Percentiles rank a stretch among this genome's conserved stretches.
phyloP scores from a whole-genome alignment of 1,140 invertebrate genomes.

The Zaprionus ghesquierei region DNA sequence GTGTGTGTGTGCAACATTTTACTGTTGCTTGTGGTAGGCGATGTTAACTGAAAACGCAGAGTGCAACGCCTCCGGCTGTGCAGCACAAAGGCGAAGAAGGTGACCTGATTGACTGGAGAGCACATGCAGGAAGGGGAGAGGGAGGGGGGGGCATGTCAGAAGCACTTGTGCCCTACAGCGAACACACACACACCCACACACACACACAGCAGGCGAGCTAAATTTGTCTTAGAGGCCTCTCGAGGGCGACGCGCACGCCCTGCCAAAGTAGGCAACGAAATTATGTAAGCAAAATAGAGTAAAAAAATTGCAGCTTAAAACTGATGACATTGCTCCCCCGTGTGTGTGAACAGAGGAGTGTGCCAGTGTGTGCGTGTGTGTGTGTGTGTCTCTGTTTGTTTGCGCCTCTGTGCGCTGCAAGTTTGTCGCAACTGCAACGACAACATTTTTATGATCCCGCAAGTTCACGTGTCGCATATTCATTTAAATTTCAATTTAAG shows the following conservation, averaged over 20 bases:
- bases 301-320: slow-evolving; percentile 21
- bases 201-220: background rate
- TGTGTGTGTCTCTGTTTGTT: background rate
- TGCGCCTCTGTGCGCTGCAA: slow-evolving; percentile 28
- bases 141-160: background rate
- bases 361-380: slow-evolving; percentile 3
- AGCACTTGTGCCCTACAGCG: background rate
- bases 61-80: background rate
- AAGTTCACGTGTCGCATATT: slow-evolving; percentile 38
- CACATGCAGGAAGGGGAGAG: background rate
- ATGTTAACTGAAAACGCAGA: background rate
- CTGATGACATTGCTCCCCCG: slow-evolving; percentile 27
- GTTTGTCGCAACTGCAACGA: slow-evolving; percentile 25
- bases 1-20: slow-evolving; percentile 8
- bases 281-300: slow-evolving; percentile 18
- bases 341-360: background rate
- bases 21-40: background rate
- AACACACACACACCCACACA: background rate
- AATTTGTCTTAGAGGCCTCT: slow-evolving; percentile 7
- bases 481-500: slow-evolving; percentile 69
- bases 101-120: slow-evolving; percentile 38
- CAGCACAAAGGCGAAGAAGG: slow-evolving; percentile 22
- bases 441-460: slow-evolving; percentile 18
- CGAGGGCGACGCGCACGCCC: background rate
- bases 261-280: slow-evolving; percentile 32